Evolutionary conservation across 2,888 invertebrate species (phyloP).

Genomic region (Mycogona germanica): DNA sequence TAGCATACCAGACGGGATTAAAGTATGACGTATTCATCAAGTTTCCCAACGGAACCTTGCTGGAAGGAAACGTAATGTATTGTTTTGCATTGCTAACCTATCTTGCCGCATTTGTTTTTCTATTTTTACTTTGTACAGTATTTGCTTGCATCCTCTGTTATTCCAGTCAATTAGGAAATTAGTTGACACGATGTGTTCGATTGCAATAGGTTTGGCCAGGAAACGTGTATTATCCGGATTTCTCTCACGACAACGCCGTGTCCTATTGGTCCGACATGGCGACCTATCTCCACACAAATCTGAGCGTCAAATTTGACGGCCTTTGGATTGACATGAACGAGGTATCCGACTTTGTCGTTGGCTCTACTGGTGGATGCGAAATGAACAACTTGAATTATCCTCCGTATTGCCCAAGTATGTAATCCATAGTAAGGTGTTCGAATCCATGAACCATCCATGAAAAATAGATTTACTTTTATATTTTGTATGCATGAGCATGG

Average conservation of each 20-base stretch:
- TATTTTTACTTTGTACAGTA: not conserved
- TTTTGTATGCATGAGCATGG: too few species aligned
- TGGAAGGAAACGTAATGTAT: slow-evolving; percentile 12
- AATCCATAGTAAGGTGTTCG: too few species aligned
- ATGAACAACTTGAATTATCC: slow-evolving; percentile 24
- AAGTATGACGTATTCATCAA: slow-evolving; percentile 12
- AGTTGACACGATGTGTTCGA: not conserved
- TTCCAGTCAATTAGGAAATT: not conserved
- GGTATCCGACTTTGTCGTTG: slow-evolving; percentile 34
- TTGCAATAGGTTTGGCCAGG: slow-evolving; percentile 16
- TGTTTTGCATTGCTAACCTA: not conserved
- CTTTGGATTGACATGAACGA: slow-evolving; percentile 37
- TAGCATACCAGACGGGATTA: slow-evolving; percentile 3
- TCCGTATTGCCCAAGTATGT: slow-evolving; percentile 24
- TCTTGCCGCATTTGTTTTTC: not conserved
- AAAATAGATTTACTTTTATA: too few species aligned
- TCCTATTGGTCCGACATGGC: slow-evolving; percentile 25
- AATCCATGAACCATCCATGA: too few species aligned
- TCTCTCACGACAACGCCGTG: slow-evolving; percentile 22
- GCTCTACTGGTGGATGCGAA: slow-evolving; percentile 22
- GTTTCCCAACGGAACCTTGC: slow-evolving; percentile 1
- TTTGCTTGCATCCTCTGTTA: too few species aligned
- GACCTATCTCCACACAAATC: slow-evolving; percentile 21
- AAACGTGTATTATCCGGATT: slow-evolving; percentile 25
- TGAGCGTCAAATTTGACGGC: slow-evolving; percentile 27